A percentile compares a stretch with the other conserved stretches of the same genome.
Evolutionary conservation across 2,113 vertebrate species (phyloP).

Genomic region (Nettapus auritus): DNA sequence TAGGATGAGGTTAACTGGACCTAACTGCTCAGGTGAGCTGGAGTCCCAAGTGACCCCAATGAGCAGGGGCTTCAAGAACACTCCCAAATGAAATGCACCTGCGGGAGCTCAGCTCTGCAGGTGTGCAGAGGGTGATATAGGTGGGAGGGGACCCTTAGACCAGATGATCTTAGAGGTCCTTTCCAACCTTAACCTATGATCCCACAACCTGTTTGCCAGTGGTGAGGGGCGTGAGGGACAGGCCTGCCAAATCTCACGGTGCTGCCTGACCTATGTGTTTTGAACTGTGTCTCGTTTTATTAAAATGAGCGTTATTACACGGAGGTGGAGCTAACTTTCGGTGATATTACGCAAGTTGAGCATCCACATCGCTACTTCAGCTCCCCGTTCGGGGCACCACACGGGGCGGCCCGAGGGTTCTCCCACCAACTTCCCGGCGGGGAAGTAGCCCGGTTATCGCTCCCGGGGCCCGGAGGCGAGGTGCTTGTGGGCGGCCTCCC

Average conservation of each 20-base stretch:
- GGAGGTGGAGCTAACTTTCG: background rate
- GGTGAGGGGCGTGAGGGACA: accelerated
- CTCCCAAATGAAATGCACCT: background rate
- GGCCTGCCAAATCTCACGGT: background rate
- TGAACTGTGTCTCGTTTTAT: accelerated
- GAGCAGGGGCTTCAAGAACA: background rate
- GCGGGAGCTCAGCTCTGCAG: too few relatives aligned
- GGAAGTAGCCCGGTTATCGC: background rate
- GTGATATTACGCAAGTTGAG: background rate
- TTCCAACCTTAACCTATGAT: too few relatives aligned
- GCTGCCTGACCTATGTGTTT: accelerated
- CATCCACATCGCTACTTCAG: background rate
- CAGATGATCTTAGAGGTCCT: too few relatives aligned
- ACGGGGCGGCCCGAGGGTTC: too few relatives aligned
- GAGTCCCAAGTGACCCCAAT: background rate
- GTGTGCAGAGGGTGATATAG: too few relatives aligned
- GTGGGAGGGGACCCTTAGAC: too few relatives aligned
- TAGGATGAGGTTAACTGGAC: background rate
- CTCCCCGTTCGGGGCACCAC: background rate
- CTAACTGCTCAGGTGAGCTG: too few relatives aligned
- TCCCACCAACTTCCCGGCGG: background rate
- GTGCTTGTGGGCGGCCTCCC: background rate
- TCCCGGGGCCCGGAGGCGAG: background rate
- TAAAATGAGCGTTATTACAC: accelerated
- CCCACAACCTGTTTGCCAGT: too few relatives aligned